Conservation (phyloP, 2,888 invertebrate species). For the Cyaniris semiargus region DNA sequence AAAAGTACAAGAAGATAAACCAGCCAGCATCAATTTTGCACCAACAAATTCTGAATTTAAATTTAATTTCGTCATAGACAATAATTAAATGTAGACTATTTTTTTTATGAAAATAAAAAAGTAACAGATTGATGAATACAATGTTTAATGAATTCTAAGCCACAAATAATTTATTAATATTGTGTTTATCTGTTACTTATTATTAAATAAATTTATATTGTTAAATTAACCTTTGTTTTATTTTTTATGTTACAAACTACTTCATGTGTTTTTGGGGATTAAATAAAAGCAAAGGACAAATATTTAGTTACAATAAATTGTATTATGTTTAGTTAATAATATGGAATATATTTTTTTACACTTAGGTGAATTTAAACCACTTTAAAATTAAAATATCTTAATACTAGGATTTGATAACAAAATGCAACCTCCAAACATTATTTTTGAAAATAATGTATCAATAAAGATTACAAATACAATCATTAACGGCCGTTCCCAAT, state of each 20-base stretch:
- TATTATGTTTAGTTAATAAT: not conserved
- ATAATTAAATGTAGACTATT: slow-evolving; percentile 42
- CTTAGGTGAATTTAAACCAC: not conserved
- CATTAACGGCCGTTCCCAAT: no score
- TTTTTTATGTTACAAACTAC: not conserved
- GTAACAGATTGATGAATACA: not conserved
- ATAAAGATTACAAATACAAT: no score
- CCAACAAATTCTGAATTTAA: slow-evolving; percentile 80
- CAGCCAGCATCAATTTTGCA: slow-evolving; percentile 61
- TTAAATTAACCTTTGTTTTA: not conserved
- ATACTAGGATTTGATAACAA: not conserved
- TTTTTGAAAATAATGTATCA: no score
- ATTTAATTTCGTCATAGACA: slow-evolving; percentile 82
- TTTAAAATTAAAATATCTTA: not conserved
- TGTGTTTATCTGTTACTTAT: slow-evolving; percentile 3
- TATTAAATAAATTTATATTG: slow-evolving; percentile 7
- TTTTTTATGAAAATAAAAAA: not conserved
- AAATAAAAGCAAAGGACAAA: not conserved
- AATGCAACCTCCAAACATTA: not conserved
- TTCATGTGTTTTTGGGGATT: not conserved
- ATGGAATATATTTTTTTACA: not conserved
- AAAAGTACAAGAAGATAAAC: slow-evolving; percentile 35
- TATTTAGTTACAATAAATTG: not conserved
- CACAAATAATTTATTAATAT: not conserved
- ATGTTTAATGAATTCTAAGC: slow-evolving; percentile 32